Evolutionary conservation across 1,140 invertebrate species (phyloP).

Genomic region (Sminthurinus signatus): DNA sequence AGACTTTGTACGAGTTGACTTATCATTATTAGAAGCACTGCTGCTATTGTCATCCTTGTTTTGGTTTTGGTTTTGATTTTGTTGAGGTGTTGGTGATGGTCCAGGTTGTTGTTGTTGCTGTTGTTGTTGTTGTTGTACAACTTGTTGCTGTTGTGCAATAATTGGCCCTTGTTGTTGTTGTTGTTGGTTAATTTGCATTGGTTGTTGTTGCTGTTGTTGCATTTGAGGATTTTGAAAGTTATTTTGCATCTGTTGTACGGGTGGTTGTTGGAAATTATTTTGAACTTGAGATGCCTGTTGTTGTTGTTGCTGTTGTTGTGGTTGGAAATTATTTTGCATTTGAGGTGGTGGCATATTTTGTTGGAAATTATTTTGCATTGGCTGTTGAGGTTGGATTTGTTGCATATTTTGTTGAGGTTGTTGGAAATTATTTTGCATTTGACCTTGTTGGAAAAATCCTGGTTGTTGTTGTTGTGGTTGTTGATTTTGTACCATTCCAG

Average conservation of each 20-base stretch:
- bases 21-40: too few species aligned
- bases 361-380: not conserved
- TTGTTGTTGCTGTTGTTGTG: slow-evolving; percentile 1
- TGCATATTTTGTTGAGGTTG: not conserved
- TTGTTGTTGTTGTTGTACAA: not conserved
- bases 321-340: not conserved
- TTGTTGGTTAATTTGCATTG: slow-evolving; percentile 1
- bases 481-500: too few species aligned
- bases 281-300: too few species aligned
- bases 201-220: not conserved
- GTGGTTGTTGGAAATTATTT: not conserved
- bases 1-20: too few species aligned
- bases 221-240: not conserved
- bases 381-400: not conserved
- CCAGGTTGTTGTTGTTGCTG: not conserved
- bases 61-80: not conserved
- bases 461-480: not conserved
- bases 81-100: not conserved
- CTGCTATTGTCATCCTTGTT: not conserved
- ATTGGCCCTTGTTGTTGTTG: not conserved
- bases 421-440: too few species aligned
- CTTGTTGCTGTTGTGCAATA: not conserved
- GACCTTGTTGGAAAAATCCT: not conserved
- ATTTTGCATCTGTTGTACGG: not conserved
- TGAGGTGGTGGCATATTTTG: not conserved